Base-by-base conservation (phyloP, 1,140 invertebrate genomes). In the Drosophila ananassae region DNA sequence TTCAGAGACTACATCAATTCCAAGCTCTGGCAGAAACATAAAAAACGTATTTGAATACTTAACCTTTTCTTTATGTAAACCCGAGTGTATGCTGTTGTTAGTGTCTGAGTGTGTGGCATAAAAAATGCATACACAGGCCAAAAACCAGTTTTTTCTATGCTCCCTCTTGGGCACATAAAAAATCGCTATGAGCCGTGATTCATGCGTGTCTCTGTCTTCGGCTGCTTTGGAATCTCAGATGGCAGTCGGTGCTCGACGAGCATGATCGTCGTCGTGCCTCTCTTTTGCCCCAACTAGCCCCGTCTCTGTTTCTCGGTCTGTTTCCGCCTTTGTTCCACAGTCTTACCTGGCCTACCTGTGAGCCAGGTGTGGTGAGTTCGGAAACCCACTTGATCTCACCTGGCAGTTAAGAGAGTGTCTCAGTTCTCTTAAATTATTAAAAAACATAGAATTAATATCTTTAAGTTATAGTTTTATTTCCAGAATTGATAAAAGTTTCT, bases 71-170 rank as follows among this genome's bases (percentile, higher is more conserved):
- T 39, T 82, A 51, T 78, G 52, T 60, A 61, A 51, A 60, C 50
- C 34, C 25, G 17, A 37, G 46, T 32, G 9, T n/a, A 8, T 28
- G 71, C 51, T 6, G 2, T 12, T 50, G 28, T 34, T 6, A 17
- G 9, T 55, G 21, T 28, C 5, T 46, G 34, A 48, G 17, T 73
- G 34, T 73, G 58, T 28, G 57, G 25, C 48, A 57, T 41, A 62
- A 69, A 69, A 82, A 84, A 79, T 79, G 72, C 80, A 84, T 85
- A 80, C 79, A 77, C 62, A 72, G 32, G 7, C 52, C 59, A 24
- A 28, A 89, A 87, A 87, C 82, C 82, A 76, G 82, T 89, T 89
- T 87, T 69, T 82, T 89, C 78, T 83, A 85, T 78, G 75, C 55
- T 80, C 72, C 34, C 52, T 61, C 72, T 62, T 68, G 48, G 50